Percentiles rank a stretch among this genome's conserved stretches.
Evolutionary conservation across 2,888 invertebrate genomes (phyloP).

Genomic region (Priocnemis perturbator): DNA sequence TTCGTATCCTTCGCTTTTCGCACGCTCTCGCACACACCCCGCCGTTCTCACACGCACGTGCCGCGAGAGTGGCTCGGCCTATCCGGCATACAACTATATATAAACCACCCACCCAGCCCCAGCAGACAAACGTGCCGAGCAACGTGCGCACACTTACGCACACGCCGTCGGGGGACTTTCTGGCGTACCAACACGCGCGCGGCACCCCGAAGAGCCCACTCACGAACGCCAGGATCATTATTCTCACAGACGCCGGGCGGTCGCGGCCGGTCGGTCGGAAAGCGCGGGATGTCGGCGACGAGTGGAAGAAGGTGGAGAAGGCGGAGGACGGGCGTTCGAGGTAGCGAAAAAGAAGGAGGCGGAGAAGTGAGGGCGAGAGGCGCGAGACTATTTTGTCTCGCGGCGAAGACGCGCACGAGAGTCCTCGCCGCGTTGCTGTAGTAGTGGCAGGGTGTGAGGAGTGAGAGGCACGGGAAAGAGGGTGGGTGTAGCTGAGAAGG

Average conservation of each 20-base stretch:
- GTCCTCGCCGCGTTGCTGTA: constrained; percentile 43
- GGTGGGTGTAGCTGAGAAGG: constrained; percentile 22
- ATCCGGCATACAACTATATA: constrained; percentile 26
- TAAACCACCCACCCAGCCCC: constrained; percentile 21
- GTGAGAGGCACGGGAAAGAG: neutral
- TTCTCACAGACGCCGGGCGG: constrained; percentile 56
- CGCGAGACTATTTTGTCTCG: constrained; percentile 59
- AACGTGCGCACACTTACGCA: constrained; percentile 13
- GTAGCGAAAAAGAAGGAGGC: constrained; percentile 14
- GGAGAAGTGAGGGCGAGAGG: constrained; percentile 37
- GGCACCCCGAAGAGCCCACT: constrained; percentile 37
- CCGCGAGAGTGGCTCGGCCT: constrained; percentile 3
- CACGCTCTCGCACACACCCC: neutral
- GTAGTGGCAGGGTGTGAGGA: neutral
- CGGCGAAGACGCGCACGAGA: constrained; percentile 33
- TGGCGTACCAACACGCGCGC: constrained; percentile 17
- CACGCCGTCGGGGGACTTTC: neutral
- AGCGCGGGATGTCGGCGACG: constrained; percentile 32
- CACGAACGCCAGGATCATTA: constrained; percentile 58
- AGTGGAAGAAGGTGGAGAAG: constrained; percentile 19
- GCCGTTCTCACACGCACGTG: constrained; percentile 2
- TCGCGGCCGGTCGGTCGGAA: constrained; percentile 42
- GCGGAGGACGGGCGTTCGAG: constrained; percentile 10
- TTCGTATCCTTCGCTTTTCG: constrained; percentile 1
- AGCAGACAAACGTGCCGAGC: neutral